Evolutionary conservation across 2,113 vertebrate species (phyloP).

Genomic region (Prunella himalayana): DNA sequence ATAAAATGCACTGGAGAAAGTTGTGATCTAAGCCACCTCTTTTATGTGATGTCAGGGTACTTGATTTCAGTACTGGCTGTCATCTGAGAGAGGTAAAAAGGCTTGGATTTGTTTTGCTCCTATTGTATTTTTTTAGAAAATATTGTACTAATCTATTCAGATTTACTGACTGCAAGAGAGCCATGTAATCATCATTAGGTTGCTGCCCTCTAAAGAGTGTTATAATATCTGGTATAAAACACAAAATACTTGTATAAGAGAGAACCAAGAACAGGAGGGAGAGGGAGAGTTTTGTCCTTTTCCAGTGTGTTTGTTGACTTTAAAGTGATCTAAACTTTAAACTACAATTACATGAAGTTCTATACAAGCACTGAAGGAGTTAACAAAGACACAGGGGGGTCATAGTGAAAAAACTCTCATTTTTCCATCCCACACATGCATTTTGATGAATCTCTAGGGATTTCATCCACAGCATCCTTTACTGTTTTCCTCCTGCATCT

Average conservation of each 20-base stretch:
- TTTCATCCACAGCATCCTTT: background rate
- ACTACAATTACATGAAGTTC: background rate
- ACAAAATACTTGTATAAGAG: background rate
- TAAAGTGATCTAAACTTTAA: background rate
- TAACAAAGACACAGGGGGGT: background rate
- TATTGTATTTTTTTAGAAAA: background rate
- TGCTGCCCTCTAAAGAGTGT: background rate
- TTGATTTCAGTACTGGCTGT: background rate
- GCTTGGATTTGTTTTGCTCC: background rate
- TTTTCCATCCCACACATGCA: background rate
- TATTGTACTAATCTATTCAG: background rate
- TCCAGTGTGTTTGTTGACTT: background rate
- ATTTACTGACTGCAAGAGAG: background rate
- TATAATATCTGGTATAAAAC: background rate
- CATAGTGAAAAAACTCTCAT: background rate
- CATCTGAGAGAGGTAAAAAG: background rate
- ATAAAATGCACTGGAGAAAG: background rate
- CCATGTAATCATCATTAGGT: background rate
- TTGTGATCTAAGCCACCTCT: background rate
- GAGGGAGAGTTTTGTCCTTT: background rate
- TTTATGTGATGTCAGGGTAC: background rate
- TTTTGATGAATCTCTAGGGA: background rate
- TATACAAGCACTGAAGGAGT: background rate
- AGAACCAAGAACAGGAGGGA: background rate
- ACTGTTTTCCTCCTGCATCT: background rate